Conservation (phyloP, 2,113 vertebrate species). For the Marcusenius ussheri region DNA sequence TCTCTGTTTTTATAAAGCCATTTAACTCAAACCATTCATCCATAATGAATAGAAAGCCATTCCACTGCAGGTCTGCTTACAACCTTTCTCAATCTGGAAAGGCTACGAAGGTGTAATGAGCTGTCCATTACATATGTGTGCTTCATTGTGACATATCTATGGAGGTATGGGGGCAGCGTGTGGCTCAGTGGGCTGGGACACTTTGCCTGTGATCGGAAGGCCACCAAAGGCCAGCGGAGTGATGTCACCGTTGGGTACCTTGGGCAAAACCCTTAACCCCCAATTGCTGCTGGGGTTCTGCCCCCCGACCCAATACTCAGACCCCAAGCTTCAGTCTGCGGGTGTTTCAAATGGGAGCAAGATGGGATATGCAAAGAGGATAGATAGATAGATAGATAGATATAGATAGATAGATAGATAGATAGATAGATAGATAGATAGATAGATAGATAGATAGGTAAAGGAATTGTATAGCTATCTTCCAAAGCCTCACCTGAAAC, state of each 20-base stretch:
- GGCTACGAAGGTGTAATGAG: neutral
- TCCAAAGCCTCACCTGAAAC: neutral
- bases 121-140: neutral
- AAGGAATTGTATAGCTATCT: neutral
- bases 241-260: neutral
- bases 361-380: neutral
- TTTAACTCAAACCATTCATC: neutral
- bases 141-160: neutral
- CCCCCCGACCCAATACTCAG: neutral
- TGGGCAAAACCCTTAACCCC: neutral
- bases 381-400: neutral
- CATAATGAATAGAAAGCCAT: neutral
- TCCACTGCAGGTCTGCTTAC: neutral
- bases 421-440: neutral
- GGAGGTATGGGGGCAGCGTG: neutral
- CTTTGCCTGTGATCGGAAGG: neutral
- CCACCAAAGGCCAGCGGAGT: neutral
- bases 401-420: neutral
- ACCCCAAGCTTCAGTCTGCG: neutral
- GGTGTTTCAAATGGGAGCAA: neutral
- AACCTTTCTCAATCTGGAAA: neutral
- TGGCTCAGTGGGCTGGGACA: neutral
- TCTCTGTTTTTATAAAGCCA: neutral
- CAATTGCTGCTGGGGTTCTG: neutral
- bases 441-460: neutral